Base-by-base conservation (phyloP, 2,797 vertebrate genomes). In the Urocyon cinereoargenteus region DNA sequence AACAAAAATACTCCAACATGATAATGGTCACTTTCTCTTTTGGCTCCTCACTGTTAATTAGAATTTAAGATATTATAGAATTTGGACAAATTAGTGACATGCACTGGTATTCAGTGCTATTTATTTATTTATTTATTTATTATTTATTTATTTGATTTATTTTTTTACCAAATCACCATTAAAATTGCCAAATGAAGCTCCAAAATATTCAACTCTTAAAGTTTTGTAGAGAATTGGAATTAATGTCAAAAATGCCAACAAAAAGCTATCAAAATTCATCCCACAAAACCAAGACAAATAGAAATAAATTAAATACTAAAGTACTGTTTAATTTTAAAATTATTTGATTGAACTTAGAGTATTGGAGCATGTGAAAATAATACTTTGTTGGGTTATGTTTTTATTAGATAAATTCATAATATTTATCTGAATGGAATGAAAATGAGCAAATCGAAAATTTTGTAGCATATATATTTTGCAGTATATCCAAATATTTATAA, bases 31-130 rank as follows among this genome's bases (percentile, higher is more conserved):
- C 26, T 90, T 53, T 77, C 18, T 87, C 2, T 79, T 77, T 77
- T 49, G 78, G 2, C 21, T 18, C 1, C 6, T 90, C 31, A 77
- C 36, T 53, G 2, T 86, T 77, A 79, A 66, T 55, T n/a, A 61
- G 12, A 90, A 59, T 84, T 72, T 84, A 91, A 90, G 6, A 78
- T 77, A n/a, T 53, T 53, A 62, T 72, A 83, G 86, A 81, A 12
- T 11, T 75, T 57, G 83, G 15, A 79, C 26, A 14, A 82, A 72
- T 34, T 68, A 62, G 4, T 92, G 59, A 45, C 31, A 22, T 36
- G 3, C 49, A 34, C 6, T 57, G 13, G 0, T 64, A 70, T 57
- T 77, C 7, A 51, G 21, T 7, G 11, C 0, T 45, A 45, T 45
- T 28, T 73, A 26, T 26, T 73, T 45, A 13, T 73, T 68, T 34